These are phyloP conservation scores for Poecilia velifera DNA, from an alignment of 2,797 vertebrate species.

Conservation along the genomic window DNA sequence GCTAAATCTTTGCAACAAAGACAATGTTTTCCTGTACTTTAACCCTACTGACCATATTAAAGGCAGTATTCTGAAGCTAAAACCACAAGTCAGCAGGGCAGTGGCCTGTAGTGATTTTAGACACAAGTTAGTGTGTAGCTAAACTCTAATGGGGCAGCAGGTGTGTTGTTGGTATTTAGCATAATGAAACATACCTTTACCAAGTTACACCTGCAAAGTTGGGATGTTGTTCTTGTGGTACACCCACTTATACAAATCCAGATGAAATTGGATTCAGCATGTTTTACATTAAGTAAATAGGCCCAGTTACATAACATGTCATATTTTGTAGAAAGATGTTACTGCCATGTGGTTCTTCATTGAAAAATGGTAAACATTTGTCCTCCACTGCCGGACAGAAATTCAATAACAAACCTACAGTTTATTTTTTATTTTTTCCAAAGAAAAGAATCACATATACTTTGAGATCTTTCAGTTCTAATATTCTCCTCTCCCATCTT, in stretches of 20 bases:
- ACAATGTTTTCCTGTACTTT: neutral
- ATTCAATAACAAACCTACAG: neutral
- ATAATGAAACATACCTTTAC: neutral
- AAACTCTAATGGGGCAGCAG: neutral
- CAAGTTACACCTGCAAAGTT: neutral
- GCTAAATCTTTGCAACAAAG: neutral
- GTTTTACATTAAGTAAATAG: neutral
- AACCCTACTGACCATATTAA: neutral
- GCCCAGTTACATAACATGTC: neutral
- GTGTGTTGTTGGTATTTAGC: neutral
- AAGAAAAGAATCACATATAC: neutral
- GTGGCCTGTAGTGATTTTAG: constrained; percentile 1
- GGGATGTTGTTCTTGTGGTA: neutral
- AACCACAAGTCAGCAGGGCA: neutral
- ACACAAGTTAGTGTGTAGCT: neutral
- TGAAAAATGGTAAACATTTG: neutral
- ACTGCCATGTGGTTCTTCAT: neutral
- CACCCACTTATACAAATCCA: neutral
- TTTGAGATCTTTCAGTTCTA: neutral
- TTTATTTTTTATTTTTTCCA: neutral
- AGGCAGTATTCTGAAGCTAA: neutral
- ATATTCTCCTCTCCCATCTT: neutral
- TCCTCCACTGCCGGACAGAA: neutral
- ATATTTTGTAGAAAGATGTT: neutral
- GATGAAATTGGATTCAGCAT: neutral